Evolutionary conservation across 1,140 invertebrate species (phyloP).

Genomic region (Drosophila elegans): DNA sequence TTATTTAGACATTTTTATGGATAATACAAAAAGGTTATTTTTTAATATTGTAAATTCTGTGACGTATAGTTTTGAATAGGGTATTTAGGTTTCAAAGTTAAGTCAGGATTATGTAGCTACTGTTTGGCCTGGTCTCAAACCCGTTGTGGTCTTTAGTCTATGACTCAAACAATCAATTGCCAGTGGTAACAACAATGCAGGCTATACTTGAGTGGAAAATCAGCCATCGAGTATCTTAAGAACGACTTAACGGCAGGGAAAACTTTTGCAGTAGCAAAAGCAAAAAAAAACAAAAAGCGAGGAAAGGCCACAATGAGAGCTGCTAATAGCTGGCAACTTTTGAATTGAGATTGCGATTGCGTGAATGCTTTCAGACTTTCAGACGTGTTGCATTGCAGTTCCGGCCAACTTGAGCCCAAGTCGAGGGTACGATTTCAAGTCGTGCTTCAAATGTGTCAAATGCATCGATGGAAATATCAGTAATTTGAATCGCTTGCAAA

Average conservation of each 20-base stretch:
- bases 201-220: slow-evolving; percentile 68
- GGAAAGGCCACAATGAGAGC: slow-evolving; percentile 57
- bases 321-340: slow-evolving; percentile 68
- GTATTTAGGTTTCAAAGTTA: slow-evolving; percentile 2
- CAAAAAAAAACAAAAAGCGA: slow-evolving; percentile 16
- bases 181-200: slow-evolving; percentile 50
- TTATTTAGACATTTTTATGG: too few relatives aligned
- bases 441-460: slow-evolving; percentile 70
- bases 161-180: slow-evolving; percentile 82
- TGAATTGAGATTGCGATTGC: slow-evolving; percentile 54
- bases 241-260: slow-evolving; percentile 78
- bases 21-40: too few relatives aligned
- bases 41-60: background rate
- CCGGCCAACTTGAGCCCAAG: slow-evolving; percentile 49
- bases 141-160: slow-evolving; percentile 61
- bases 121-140: slow-evolving; percentile 34
- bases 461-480: slow-evolving; percentile 71
- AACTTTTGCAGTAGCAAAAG: slow-evolving; percentile 37
- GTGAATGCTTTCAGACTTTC: slow-evolving; percentile 73
- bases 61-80: background rate
- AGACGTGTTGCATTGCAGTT: slow-evolving; percentile 63
- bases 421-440: slow-evolving; percentile 31
- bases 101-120: background rate
- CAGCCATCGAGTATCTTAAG: slow-evolving; percentile 73
- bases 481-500: slow-evolving; percentile 75